A percentile compares a stretch with the other conserved stretches of the same genome.
Evolutionary conservation across 2,888 invertebrate genomes (phyloP).

Genomic region (Caenorhabditis sp.): DNA sequence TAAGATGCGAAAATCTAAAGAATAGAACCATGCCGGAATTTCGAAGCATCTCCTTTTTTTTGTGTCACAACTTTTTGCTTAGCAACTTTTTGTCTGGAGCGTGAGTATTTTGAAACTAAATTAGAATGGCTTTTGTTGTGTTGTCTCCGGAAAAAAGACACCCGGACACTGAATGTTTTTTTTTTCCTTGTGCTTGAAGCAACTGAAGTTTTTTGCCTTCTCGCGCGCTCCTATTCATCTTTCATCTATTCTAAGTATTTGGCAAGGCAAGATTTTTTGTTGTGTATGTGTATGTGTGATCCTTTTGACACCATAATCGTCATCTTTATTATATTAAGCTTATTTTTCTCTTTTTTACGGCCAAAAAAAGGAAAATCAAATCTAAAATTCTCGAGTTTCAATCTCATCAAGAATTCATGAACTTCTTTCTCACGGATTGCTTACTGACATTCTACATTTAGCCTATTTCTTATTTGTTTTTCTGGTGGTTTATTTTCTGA

Average conservation of each 20-base stretch:
- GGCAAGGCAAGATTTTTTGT: too few relatives aligned
- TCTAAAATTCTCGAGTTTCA: conserved; percentile 1
- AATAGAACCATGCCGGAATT: too few relatives aligned
- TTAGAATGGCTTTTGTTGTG: conserved; percentile 1
- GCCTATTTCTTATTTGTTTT: conserved; percentile 12
- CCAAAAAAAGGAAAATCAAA: background rate
- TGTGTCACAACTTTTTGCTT: background rate
- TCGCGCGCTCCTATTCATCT: too few relatives aligned
- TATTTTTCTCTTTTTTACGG: background rate
- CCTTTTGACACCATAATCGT: too few relatives aligned
- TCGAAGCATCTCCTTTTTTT: too few relatives aligned
- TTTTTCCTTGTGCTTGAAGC: background rate
- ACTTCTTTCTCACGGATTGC: conserved; percentile 9
- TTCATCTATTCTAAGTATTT: too few relatives aligned
- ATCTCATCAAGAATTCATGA: conserved; percentile 1
- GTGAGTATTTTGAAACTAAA: background rate
- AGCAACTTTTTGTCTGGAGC: background rate
- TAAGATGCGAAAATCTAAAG: too few relatives aligned
- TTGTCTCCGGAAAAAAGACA: background rate
- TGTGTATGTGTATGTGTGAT: too few relatives aligned
- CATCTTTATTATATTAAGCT: background rate
- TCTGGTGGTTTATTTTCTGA: conserved; percentile 2
- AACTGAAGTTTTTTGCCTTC: too few relatives aligned
- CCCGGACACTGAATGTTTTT: background rate
- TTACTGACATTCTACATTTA: conserved; percentile 13